Evolutionary conservation across 1,140 invertebrate genomes (phyloP).

Genomic region (Apis cerana): DNA sequence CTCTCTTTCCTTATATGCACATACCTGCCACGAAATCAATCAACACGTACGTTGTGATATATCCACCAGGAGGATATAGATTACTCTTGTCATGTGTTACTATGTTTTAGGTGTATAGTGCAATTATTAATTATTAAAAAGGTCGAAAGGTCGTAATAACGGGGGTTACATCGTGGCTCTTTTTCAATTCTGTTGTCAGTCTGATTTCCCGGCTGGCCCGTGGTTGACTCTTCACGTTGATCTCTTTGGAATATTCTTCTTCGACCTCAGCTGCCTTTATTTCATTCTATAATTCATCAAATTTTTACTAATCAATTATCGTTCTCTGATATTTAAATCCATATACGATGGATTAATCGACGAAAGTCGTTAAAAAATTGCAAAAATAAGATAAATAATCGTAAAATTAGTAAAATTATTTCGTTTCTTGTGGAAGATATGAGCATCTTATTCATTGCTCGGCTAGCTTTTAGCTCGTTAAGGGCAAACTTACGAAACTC

Average conservation of each 20-base stretch:
- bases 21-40: not conserved
- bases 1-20: not conserved
- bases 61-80: constrained; percentile 17
- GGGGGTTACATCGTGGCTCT: not conserved
- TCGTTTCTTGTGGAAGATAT: constrained; percentile 50
- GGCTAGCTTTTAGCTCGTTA: constrained; percentile 62
- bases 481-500: constrained; percentile 64
- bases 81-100: not conserved
- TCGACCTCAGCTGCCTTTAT: not conserved
- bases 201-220: constrained; percentile 62
- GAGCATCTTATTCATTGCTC: constrained; percentile 72
- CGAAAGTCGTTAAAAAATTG: not conserved
- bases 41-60: not conserved
- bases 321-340: too few relatives aligned
- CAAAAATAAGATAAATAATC: too few relatives aligned
- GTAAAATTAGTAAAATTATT: not conserved
- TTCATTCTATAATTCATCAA: not conserved
- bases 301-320: not conserved
- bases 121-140: constrained; percentile 64
- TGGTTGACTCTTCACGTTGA: constrained; percentile 31
- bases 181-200: constrained; percentile 33
- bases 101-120: not conserved
- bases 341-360: not conserved
- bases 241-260: not conserved
- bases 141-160: constrained; percentile 52